Percentiles rank a stretch among this genome's conserved stretches.
These are phyloP conservation scores for Beroe forskalii DNA, from an alignment of 37 sponge, comb jelly and placozoan genomes.

Conservation along the genomic window DNA sequence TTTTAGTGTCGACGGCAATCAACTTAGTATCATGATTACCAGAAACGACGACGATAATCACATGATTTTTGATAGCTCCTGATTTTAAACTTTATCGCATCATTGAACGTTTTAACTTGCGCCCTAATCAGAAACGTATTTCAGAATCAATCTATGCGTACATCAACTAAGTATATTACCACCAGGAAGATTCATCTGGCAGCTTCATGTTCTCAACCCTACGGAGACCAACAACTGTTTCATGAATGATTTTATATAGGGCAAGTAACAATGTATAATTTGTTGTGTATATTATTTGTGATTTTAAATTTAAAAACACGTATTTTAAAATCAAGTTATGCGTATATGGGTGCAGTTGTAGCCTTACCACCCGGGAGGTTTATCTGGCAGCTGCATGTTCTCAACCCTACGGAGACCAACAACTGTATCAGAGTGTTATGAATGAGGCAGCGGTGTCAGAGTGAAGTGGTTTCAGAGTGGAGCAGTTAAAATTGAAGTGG, in stretches of 20 bases:
- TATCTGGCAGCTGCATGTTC: conserved; percentile 7
- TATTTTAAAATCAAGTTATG: conserved; percentile 34
- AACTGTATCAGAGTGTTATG: conserved; percentile 45
- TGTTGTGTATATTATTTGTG: too few relatives aligned
- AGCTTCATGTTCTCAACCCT: conserved; percentile 4
- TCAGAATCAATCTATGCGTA: conserved; percentile 41
- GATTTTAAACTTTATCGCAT: too few relatives aligned
- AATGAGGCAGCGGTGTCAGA: conserved; percentile 2
- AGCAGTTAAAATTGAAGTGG: too few relatives aligned
- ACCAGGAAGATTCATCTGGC: conserved; percentile 39
- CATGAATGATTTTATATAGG: too few relatives aligned
- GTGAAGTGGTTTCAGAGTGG: not conserved
- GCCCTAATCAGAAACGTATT: too few relatives aligned
- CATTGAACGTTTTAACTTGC: too few relatives aligned
- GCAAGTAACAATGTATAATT: too few relatives aligned
- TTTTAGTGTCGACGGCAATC: too few relatives aligned
- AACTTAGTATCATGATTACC: too few relatives aligned
- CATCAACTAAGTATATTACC: not conserved
- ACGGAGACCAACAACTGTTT: conserved; percentile 45
- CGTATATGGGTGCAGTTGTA: conserved; percentile 27
- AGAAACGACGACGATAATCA: too few relatives aligned
- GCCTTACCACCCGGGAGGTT: conserved; percentile 20
- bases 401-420: conserved; percentile 46
- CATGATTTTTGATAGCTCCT: too few relatives aligned
- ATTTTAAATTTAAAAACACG: not conserved